Conservation (phyloP, 2,797 vertebrate genomes). For the Gambelia wislizenii region DNA sequence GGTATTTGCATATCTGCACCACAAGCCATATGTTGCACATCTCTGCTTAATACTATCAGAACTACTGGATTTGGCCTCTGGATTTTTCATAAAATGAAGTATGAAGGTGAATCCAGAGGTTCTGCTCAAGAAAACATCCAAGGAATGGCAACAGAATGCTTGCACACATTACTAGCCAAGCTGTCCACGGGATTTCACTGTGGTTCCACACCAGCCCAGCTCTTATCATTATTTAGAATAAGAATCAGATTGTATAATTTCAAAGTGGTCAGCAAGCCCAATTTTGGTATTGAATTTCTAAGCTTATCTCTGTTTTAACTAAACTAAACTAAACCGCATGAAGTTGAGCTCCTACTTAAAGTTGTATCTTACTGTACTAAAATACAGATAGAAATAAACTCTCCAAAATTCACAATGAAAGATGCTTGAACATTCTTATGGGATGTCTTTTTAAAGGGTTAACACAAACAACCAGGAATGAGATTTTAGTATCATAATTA, state of each 20-base stretch:
- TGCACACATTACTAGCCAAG: rapidly evolving
- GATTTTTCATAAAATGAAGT: not conserved
- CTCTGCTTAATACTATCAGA: not conserved
- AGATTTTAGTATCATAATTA: not conserved
- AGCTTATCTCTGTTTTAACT: not conserved
- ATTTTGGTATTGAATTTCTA: constrained; percentile 15
- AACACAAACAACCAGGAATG: not conserved
- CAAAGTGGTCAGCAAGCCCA: constrained; percentile 3
- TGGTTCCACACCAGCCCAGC: not conserved
- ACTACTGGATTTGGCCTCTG: not conserved
- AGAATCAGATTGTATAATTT: constrained; percentile 13
- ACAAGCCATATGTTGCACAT: too few species aligned
- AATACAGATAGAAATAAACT: not conserved
- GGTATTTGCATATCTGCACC: too few species aligned
- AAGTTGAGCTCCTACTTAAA: not conserved
- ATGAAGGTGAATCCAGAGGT: not conserved
- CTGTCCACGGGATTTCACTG: constrained; percentile 15
- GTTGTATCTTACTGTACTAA: not conserved
- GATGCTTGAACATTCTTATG: not conserved
- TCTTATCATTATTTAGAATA: not conserved
- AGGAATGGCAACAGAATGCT: not conserved
- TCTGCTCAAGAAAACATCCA: not conserved
- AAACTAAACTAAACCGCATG: not conserved
- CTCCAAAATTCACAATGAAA: not conserved
- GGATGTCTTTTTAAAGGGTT: not conserved